Conservation (phyloP, 2,888 invertebrate genomes). For the Artemia sp. region DNA sequence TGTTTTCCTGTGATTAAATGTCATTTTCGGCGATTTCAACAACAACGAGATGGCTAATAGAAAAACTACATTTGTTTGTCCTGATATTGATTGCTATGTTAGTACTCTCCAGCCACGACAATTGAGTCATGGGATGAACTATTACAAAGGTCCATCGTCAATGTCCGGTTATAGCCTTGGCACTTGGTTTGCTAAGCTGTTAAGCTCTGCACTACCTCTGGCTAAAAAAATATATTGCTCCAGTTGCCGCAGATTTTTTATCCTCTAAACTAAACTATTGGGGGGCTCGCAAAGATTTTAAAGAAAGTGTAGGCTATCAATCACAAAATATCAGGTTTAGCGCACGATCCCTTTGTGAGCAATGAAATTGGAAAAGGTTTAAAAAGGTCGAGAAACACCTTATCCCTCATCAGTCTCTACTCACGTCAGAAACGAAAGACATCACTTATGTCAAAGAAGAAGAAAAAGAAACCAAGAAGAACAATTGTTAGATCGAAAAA, state of each 20-base stretch:
- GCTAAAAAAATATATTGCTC: neutral
- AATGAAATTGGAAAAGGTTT: neutral
- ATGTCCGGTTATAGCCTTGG: neutral
- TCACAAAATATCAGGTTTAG: neutral
- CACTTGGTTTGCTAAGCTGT: slow-evolving; percentile 7
- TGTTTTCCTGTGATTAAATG: neutral
- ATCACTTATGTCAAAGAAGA: neutral
- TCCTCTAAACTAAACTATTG: neutral
- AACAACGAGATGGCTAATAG: neutral
- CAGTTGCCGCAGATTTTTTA: neutral
- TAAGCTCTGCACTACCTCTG: neutral
- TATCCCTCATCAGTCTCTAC: neutral
- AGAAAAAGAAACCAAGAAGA: neutral
- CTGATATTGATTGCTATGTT: slow-evolving; percentile 1
- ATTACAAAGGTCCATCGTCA: neutral
- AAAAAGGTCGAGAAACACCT: neutral
- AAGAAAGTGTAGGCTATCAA: neutral
- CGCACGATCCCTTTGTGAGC: neutral
- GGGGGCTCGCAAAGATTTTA: neutral
- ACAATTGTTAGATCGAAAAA: neutral
- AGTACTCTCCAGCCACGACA: neutral
- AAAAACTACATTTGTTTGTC: neutral
- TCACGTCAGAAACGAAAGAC: neutral
- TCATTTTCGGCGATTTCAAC: neutral
- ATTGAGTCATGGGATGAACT: neutral